Evolutionary conservation across 2,113 vertebrate species (phyloP).

Genomic region (Empidonax traillii): DNA sequence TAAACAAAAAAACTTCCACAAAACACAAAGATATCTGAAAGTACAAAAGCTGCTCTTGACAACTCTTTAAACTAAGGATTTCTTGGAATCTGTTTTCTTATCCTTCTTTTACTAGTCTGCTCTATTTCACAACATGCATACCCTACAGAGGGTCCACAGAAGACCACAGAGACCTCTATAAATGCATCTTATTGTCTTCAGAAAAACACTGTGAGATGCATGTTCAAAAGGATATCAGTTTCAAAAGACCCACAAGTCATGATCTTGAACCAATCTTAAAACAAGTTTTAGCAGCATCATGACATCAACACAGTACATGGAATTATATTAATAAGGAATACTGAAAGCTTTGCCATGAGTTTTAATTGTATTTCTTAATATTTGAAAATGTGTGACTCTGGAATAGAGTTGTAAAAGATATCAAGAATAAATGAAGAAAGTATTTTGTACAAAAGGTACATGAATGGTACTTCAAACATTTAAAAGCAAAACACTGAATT

Average conservation of each 20-base stretch:
- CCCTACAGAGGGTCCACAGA: not conserved
- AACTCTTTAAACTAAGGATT: not conserved
- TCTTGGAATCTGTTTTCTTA: not conserved
- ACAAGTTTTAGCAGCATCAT: not conserved
- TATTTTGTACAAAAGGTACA: not conserved
- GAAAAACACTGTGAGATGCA: not conserved
- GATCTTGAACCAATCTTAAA: not conserved
- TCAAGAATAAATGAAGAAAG: not conserved
- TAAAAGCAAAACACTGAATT: not conserved
- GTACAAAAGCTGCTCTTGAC: not conserved
- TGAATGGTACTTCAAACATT: not conserved
- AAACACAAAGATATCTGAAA: not conserved
- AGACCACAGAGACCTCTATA: not conserved
- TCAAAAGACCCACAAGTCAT: not conserved
- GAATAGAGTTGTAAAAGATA: not conserved
- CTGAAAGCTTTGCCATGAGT: not conserved
- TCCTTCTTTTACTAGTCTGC: not conserved
- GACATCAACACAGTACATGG: not conserved
- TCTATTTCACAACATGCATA: not conserved
- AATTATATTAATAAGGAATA: not conserved
- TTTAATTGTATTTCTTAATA: not conserved
- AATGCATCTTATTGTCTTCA: not conserved
- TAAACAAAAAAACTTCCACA: not conserved
- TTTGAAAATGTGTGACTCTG: not conserved
- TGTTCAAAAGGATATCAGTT: not conserved